A percentile compares a stretch with the other conserved stretches of the same genome.
phyloP scores from a whole-genome alignment of 1,140 invertebrate species.

The Drosophila paulistorum region DNA sequence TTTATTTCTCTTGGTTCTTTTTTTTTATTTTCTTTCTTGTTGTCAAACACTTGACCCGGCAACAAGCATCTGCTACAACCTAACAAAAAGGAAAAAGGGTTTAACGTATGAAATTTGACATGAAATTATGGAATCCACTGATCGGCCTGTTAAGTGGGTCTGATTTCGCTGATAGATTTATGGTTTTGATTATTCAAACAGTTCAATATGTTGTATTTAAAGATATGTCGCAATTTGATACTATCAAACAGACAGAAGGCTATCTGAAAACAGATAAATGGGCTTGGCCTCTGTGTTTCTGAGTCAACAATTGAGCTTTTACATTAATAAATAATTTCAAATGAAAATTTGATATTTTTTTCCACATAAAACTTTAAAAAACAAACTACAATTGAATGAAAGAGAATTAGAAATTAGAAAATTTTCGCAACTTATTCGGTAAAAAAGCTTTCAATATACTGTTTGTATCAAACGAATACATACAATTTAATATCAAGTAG shows the following conservation, averaged over 20 bases:
- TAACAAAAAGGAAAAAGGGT: constrained; percentile 29
- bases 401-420: no score
- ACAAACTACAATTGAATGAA: no score
- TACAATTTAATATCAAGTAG: no score
- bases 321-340: no score
- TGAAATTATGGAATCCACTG: constrained; percentile 64
- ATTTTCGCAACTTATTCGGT: no score
- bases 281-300: no score
- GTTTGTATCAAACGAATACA: no score
- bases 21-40: constrained; percentile 39
- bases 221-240: background rate
- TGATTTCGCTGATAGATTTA: constrained; percentile 15
- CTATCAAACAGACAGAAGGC: background rate
- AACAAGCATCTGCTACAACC: constrained; percentile 14
- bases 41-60: constrained; percentile 65
- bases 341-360: no score
- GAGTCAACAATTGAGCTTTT: no score
- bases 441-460: no score
- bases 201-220: constrained; percentile 2
- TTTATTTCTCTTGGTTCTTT: constrained; percentile 22
- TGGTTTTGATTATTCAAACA: constrained; percentile 1
- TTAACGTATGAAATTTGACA: constrained; percentile 53
- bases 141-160: constrained; percentile 18
- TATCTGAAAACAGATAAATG: background rate
- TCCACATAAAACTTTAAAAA: no score